Conservation (phyloP, 23 tunicate species). For the Botrylloides violaceus region DNA sequence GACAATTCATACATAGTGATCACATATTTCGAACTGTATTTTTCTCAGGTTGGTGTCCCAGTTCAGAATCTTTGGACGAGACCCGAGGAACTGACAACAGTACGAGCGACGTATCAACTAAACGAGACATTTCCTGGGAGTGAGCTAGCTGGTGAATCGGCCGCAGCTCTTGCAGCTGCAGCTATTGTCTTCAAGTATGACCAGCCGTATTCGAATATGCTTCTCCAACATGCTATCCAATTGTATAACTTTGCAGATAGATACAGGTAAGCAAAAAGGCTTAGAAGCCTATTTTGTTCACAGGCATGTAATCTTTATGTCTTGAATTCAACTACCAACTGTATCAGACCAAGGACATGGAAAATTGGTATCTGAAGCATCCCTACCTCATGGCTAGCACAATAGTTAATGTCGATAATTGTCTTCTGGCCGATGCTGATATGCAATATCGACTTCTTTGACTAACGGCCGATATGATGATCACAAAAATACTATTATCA, state of each 20-base stretch:
- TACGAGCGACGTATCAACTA: not conserved
- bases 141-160: conserved; percentile 4
- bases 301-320: not conserved
- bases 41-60: conserved; percentile 11
- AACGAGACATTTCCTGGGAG: not conserved
- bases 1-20: too few species aligned
- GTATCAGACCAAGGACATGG: too few species aligned
- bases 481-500: too few species aligned
- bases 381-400: too few species aligned
- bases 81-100: not conserved
- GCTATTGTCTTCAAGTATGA: conserved; percentile 2
- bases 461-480: too few species aligned
- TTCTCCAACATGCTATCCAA: not conserved
- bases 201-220: not conserved
- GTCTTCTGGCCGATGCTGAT: too few species aligned
- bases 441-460: too few species aligned
- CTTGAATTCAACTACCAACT: not conserved
- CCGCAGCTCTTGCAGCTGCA: conserved; percentile 6
- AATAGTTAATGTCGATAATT: too few species aligned
- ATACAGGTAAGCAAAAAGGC: not conserved
- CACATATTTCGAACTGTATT: too few species aligned
- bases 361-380: too few species aligned
- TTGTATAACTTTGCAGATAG: not conserved
- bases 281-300: not conserved
- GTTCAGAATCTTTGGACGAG: conserved; percentile 4